phyloP scores from a whole-genome alignment of 2,113 vertebrate genomes.

The Hucho hucho region DNA sequence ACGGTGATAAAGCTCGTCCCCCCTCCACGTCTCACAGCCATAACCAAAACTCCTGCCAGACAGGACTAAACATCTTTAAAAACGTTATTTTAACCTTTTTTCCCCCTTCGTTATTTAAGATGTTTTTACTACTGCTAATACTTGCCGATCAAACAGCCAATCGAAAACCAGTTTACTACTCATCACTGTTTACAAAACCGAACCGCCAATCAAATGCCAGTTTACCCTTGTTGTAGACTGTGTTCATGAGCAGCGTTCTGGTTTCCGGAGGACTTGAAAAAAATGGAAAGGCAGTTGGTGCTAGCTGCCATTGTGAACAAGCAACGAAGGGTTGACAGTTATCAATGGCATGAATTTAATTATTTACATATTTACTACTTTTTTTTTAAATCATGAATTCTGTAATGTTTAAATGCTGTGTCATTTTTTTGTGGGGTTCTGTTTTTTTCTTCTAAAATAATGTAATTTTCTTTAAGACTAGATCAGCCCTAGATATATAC shows the following conservation, averaged over 20 bases:
- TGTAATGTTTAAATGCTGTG: constrained; percentile 77
- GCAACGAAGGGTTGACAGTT: constrained; percentile 41
- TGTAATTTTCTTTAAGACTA: constrained; percentile 71
- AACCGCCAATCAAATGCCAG: constrained; percentile 70
- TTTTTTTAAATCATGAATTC: constrained; percentile 65
- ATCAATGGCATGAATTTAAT: constrained; percentile 57
- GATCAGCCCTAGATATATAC: constrained; percentile 80
- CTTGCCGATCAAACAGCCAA: constrained; percentile 68
- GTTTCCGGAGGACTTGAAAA: constrained; percentile 41
- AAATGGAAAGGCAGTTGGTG: constrained; percentile 53
- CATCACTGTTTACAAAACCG: constrained; percentile 74
- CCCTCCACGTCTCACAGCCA: constrained; percentile 66
- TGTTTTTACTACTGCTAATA: constrained; percentile 45
- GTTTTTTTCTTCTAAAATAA: constrained; percentile 70
- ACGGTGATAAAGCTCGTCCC: constrained; percentile 62
- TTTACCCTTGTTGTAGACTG: constrained; percentile 67
- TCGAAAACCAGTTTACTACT: constrained; percentile 75
- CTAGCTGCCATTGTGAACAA: constrained; percentile 59
- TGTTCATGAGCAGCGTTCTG: constrained; percentile 57
- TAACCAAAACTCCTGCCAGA: constrained; percentile 80
- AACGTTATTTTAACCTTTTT: constrained; percentile 55
- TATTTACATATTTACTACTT: constrained; percentile 43
- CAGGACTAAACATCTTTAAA: constrained; percentile 63
- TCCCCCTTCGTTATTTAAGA: constrained; percentile 44
- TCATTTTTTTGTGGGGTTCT: constrained; percentile 73